A percentile compares a stretch with the other conserved stretches of the same genome.
phyloP scores from a whole-genome alignment of 2,113 vertebrate species.

The Syrmaticus mikado region DNA sequence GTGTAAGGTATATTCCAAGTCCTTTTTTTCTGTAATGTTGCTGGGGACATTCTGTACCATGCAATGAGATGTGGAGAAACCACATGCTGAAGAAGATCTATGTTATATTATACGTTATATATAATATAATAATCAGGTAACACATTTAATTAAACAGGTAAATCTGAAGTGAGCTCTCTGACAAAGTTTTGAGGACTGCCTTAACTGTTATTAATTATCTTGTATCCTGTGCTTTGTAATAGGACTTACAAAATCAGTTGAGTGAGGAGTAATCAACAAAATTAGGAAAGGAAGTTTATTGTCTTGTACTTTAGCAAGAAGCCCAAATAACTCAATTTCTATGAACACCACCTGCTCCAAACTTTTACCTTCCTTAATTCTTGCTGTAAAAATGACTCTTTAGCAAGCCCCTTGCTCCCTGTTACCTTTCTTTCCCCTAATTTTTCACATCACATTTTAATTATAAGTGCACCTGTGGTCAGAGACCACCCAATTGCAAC shows the following conservation, averaged over 20 bases:
- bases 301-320: not conserved
- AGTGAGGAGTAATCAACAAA: not conserved
- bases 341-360: not conserved
- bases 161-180: not conserved
- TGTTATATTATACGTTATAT: no score
- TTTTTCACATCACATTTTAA: not conserved
- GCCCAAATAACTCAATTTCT: not conserved
- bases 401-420: not conserved
- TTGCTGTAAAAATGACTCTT: not conserved
- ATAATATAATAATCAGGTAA: no score
- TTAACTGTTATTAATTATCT: not conserved
- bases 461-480: not conserved
- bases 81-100: not conserved
- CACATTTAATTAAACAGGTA: not conserved
- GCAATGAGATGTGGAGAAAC: not conserved
- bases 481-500: not conserved
- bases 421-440: not conserved
- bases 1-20: no score
- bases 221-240: not conserved
- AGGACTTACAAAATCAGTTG: not conserved
- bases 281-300: not conserved
- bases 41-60: not conserved
- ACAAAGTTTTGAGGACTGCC: not conserved
- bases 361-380: not conserved
- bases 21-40: not conserved